These are phyloP conservation scores for Drosophila kepulauana DNA, from an alignment of 1,140 invertebrate genomes.

Conservation along the genomic window DNA sequence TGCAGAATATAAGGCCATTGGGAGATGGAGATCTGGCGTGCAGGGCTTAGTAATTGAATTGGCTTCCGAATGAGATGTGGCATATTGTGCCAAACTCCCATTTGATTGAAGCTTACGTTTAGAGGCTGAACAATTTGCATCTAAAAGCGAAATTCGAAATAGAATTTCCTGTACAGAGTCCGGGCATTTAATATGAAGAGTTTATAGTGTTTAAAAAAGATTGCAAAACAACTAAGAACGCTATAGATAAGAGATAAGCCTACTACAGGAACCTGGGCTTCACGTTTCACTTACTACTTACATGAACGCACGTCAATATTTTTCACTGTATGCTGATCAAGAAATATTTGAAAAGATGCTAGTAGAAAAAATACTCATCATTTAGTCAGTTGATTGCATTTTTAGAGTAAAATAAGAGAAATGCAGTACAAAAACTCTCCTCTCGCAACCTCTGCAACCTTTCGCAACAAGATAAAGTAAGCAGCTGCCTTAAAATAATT, in stretches of 20 bases:
- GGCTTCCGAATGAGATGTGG: constrained; percentile 45
- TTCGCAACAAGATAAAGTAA: not conserved
- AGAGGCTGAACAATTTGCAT: constrained; percentile 37
- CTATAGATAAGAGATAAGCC: too few species aligned
- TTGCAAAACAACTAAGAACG: not conserved
- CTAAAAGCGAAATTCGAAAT: constrained; percentile 55
- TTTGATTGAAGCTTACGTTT: constrained; percentile 50
- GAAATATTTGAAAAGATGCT: too few species aligned
- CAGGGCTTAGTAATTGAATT: constrained; percentile 77
- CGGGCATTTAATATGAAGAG: not conserved
- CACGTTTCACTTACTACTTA: too few species aligned
- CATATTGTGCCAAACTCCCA: constrained; percentile 45
- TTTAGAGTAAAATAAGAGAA: not conserved
- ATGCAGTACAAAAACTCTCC: constrained; percentile 13
- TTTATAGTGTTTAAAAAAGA: not conserved
- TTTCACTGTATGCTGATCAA: too few species aligned
- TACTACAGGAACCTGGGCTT: too few species aligned
- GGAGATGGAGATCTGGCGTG: constrained; percentile 29
- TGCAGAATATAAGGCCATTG: not conserved
- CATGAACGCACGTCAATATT: too few species aligned
- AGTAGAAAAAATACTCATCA: too few species aligned
- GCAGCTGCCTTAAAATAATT: constrained; percentile 61
- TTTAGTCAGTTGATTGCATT: too few species aligned
- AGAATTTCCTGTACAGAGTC: constrained; percentile 15
- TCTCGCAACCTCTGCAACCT: constrained; percentile 23